These are phyloP conservation scores for Galagoides demidoff DNA, from an alignment of 2,797 vertebrate species.

Conservation along the genomic window DNA sequence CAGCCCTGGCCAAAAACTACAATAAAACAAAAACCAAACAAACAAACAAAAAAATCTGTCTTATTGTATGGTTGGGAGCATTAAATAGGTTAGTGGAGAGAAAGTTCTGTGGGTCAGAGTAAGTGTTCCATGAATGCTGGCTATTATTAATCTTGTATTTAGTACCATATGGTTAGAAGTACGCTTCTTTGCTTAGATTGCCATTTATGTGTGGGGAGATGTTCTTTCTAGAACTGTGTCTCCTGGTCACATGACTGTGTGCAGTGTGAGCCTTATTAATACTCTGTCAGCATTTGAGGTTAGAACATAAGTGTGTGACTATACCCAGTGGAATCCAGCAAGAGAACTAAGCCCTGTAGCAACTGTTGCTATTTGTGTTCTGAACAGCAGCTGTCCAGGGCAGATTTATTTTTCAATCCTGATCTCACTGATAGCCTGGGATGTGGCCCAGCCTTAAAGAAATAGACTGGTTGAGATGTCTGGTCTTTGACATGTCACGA, in stretches of 20 bases:
- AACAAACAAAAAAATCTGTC: background rate
- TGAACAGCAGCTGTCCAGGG: slow-evolving; percentile 62
- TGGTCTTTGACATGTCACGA: slow-evolving; percentile 64
- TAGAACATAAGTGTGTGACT: slow-evolving; percentile 80
- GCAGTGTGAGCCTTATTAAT: slow-evolving; percentile 75
- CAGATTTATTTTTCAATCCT: slow-evolving; percentile 78
- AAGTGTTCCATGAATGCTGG: background rate
- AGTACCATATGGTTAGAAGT: slow-evolving; percentile 35
- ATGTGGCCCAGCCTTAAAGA: slow-evolving; percentile 44
- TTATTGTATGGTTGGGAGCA: background rate
- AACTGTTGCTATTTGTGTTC: slow-evolving; percentile 88
- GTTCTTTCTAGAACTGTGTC: slow-evolving; percentile 78
- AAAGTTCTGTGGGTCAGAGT: background rate
- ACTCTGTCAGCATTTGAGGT: slow-evolving; percentile 80
- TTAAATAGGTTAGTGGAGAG: background rate
- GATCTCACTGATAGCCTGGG: slow-evolving; percentile 47
- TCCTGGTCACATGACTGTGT: slow-evolving; percentile 76
- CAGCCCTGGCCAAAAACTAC: too few relatives aligned
- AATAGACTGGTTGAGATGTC: slow-evolving; percentile 65
- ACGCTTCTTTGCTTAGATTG: slow-evolving; percentile 63
- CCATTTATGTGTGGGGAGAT: slow-evolving; percentile 56
- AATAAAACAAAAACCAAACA: too few relatives aligned
- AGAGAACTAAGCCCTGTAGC: slow-evolving; percentile 74
- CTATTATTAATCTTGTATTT: background rate
- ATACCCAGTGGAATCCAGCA: slow-evolving; percentile 74